These are phyloP conservation scores for Oncorhynchus clarkii DNA, from an alignment of 2,113 vertebrate genomes.

Conservation along the genomic window DNA sequence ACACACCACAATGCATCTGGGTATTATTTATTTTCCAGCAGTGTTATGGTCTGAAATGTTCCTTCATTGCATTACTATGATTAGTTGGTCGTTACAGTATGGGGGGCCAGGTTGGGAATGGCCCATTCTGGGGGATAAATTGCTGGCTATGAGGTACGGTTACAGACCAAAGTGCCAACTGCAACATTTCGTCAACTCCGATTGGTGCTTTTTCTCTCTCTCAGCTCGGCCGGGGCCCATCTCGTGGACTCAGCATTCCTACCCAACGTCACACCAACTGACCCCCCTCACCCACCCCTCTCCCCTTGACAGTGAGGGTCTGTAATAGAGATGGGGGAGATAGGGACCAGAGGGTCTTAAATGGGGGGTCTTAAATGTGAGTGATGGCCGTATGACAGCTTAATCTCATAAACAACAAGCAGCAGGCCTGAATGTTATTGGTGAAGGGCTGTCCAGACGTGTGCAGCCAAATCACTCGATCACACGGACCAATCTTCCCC, in stretches of 20 bases:
- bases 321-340: not conserved
- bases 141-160: not conserved
- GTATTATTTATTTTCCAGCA: not conserved
- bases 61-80: not conserved
- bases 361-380: slow-evolving; percentile 19
- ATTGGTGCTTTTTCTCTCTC: not conserved
- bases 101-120: not conserved
- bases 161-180: not conserved
- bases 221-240: not conserved
- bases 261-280: not conserved
- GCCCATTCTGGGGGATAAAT: not conserved
- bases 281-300: not conserved
- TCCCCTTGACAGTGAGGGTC: not conserved
- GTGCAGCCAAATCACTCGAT: slow-evolving; percentile 15
- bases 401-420: slow-evolving; percentile 39
- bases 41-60: not conserved
- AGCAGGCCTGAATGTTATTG: not conserved
- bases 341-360: slow-evolving; percentile 11
- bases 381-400: slow-evolving; percentile 33
- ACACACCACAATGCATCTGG: not conserved
- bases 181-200: not conserved
- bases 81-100: not conserved
- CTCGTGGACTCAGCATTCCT: not conserved
- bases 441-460: not conserved
- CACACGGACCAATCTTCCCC: slow-evolving; percentile 13